Percentiles rank a stretch among this genome's conserved stretches.
These are phyloP conservation scores for Pandion haliaetus DNA, from an alignment of 2,113 vertebrate species.

Conservation along the genomic window DNA sequence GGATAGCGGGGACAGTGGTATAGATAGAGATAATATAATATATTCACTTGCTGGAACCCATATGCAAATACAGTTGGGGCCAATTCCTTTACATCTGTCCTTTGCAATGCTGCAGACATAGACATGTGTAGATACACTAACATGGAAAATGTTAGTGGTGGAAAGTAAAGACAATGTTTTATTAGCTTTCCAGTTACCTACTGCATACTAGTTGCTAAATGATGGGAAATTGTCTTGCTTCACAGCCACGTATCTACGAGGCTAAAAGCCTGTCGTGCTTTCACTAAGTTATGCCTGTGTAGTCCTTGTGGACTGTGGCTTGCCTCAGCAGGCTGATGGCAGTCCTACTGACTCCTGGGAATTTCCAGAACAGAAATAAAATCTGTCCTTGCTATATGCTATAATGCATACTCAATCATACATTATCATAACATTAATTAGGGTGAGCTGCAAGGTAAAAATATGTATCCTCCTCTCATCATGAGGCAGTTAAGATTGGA, in stretches of 20 bases:
- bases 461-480: background rate
- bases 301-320: background rate
- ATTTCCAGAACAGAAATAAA: background rate
- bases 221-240: background rate
- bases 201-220: background rate
- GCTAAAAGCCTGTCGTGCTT: background rate
- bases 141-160: background rate
- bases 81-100: background rate
- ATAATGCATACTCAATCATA: background rate
- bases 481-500: background rate
- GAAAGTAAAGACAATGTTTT: background rate
- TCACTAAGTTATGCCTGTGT: background rate
- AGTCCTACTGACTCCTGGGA: background rate
- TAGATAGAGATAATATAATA: background rate
- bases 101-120: background rate
- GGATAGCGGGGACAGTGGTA: background rate
- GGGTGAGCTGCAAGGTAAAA: background rate
- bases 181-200: background rate
- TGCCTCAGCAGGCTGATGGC: background rate
- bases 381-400: background rate
- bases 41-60: background rate
- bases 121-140: background rate
- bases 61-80: background rate
- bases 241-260: background rate
- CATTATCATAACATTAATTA: background rate